These are phyloP conservation scores for Adelognathus sp. DNA, from an alignment of 2,888 invertebrate species.

Conservation along the genomic window DNA sequence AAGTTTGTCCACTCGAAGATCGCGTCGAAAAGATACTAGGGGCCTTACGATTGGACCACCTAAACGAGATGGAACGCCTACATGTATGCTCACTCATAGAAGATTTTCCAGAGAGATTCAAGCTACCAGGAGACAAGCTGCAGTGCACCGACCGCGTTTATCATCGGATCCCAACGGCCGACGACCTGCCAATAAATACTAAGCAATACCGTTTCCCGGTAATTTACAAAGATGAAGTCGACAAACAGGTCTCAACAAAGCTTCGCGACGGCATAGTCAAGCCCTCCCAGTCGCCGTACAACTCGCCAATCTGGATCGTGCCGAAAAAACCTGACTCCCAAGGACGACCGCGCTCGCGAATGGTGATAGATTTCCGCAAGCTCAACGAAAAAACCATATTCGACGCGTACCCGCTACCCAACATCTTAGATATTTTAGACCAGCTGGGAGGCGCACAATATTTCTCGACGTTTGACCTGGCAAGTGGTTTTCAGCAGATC, in stretches of 20 bases:
- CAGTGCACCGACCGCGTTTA: neutral
- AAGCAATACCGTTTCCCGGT: slow-evolving; percentile 38
- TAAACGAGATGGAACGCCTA: slow-evolving; percentile 38
- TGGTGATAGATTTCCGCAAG: no score
- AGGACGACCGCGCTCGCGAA: slow-evolving; percentile 57
- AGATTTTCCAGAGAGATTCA: slow-evolving; percentile 23
- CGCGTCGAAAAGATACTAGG: neutral
- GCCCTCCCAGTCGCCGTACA: slow-evolving; percentile 50
- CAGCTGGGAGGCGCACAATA: slow-evolving; percentile 23
- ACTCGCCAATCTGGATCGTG: no score
- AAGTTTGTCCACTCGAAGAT: neutral
- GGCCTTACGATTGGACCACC: neutral
- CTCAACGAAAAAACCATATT: slow-evolving; percentile 63
- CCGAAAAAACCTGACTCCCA: slow-evolving; percentile 62
- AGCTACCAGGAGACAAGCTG: slow-evolving; percentile 43
- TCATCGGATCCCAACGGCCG: slow-evolving; percentile 18
- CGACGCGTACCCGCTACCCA: no score
- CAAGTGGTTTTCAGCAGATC: no score
- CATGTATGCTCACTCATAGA: neutral
- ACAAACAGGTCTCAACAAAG: slow-evolving; percentile 16
- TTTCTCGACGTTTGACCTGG: no score
- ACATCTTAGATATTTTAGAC: slow-evolving; percentile 54
- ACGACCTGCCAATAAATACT: slow-evolving; percentile 24
- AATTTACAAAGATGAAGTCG: slow-evolving; percentile 19
- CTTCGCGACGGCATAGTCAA: slow-evolving; percentile 23